phyloP scores from a whole-genome alignment of 2,888 invertebrate genomes.

The Crematogaster levior region DNA sequence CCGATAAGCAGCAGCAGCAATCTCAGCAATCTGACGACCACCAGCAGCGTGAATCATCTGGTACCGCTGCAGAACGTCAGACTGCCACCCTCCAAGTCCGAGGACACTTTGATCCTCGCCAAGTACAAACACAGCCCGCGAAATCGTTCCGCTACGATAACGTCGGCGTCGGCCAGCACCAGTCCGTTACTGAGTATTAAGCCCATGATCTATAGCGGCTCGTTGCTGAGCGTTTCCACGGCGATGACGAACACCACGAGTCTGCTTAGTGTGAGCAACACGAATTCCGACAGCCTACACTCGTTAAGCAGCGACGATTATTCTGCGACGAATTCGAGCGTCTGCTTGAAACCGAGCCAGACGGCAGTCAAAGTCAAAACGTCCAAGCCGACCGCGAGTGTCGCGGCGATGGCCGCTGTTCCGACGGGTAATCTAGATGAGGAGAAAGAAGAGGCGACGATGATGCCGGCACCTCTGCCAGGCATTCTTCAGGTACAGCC shows the following conservation, averaged over 20 bases:
- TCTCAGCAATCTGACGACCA: conserved; percentile 63
- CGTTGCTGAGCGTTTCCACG: conserved; percentile 89
- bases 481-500: conserved; percentile 89
- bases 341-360: conserved; percentile 70
- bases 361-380: conserved; percentile 67
- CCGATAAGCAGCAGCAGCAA: conserved; percentile 68
- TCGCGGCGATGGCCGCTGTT: conserved; percentile 83
- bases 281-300: conserved; percentile 88
- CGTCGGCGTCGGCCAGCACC: conserved; percentile 89
- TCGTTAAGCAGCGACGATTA: conserved; percentile 86
- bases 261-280: conserved; percentile 78
- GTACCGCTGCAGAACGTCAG: conserved; percentile 82
- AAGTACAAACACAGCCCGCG: conserved; percentile 86
- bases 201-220: conserved; percentile 88
- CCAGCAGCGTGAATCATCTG: conserved; percentile 62
- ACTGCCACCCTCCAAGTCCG: conserved; percentile 92
- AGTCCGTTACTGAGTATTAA: conserved; percentile 90
- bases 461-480: conserved; percentile 84
- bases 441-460: conserved; percentile 80
- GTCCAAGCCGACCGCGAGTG: conserved; percentile 81
- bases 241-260: conserved; percentile 83
- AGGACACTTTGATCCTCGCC: conserved; percentile 90
- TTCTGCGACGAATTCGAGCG: conserved; percentile 75
- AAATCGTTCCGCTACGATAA: conserved; percentile 87
- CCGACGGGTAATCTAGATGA: conserved; percentile 76